These are phyloP conservation scores for Antitype chi DNA, from an alignment of 2,888 invertebrate species.

Conservation along the genomic window DNA sequence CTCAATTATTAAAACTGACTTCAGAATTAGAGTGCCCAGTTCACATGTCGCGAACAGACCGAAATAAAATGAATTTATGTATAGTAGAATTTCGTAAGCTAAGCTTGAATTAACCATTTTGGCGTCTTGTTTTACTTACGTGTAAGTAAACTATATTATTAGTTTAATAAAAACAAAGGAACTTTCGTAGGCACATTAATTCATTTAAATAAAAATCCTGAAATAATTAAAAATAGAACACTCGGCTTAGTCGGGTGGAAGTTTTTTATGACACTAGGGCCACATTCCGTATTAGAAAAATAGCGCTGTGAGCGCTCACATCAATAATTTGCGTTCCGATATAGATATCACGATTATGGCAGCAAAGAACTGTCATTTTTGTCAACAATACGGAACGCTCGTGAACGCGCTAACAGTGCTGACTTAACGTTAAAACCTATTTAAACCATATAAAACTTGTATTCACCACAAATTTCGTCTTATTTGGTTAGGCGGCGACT, in stretches of 20 bases:
- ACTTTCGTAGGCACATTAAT: constrained; percentile 29
- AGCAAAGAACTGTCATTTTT: too few relatives aligned
- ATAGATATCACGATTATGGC: too few relatives aligned
- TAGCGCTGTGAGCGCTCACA: too few relatives aligned
- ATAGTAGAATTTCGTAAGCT: constrained; percentile 95
- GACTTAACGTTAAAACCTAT: too few relatives aligned
- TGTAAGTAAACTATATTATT: not conserved
- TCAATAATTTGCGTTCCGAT: too few relatives aligned
- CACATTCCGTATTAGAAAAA: too few relatives aligned
- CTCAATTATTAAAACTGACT: constrained; percentile 92
- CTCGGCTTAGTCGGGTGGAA: too few relatives aligned
- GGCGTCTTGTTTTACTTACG: constrained; percentile 12
- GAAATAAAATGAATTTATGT: constrained; percentile 96
- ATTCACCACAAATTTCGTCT: too few relatives aligned
- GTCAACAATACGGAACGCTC: too few relatives aligned
- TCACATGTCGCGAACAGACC: constrained; percentile 96
- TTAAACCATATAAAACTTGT: too few relatives aligned
- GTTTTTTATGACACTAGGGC: constrained; percentile 37
- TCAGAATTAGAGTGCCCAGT: constrained; percentile 94
- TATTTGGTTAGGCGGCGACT: too few relatives aligned
- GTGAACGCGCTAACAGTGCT: too few relatives aligned
- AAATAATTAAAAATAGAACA: constrained; percentile 72
- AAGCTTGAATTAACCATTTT: constrained; percentile 94
- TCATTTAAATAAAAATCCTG: constrained; percentile 11
- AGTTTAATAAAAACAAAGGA: constrained; percentile 56